phyloP scores from a whole-genome alignment of 1,140 invertebrate species.

The Cyphomyrmex costatus region DNA sequence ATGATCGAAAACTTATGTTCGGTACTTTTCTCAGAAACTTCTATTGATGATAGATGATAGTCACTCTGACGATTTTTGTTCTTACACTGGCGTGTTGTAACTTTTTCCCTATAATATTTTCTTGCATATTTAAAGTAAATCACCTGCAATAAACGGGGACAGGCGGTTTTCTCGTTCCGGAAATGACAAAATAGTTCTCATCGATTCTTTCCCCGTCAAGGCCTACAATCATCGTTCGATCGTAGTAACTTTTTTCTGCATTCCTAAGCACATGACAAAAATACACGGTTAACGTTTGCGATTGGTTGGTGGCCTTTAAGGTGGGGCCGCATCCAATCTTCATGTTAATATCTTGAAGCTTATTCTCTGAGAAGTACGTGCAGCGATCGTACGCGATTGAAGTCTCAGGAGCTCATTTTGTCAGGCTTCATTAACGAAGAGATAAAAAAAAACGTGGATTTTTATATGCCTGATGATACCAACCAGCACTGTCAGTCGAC shows the following conservation, averaged over 20 bases:
- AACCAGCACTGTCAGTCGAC: slow-evolving; percentile 22
- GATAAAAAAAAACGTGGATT: background rate
- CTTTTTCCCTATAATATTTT: slow-evolving; percentile 3
- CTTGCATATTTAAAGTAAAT: slow-evolving; percentile 63
- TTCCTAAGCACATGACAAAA: slow-evolving; percentile 28
- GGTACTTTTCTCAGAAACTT: slow-evolving; percentile 11
- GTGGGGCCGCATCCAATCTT: slow-evolving; percentile 10
- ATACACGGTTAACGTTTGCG: slow-evolving; percentile 22
- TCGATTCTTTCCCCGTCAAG: slow-evolving; percentile 27
- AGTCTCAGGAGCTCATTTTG: background rate
- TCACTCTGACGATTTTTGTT: slow-evolving; percentile 1
- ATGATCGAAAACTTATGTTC: background rate
- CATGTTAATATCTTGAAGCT: slow-evolving; percentile 32
- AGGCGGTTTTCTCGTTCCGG: slow-evolving; percentile 7
- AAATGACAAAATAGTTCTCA: slow-evolving; percentile 13
- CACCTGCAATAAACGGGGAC: background rate
- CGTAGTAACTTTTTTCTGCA: slow-evolving; percentile 43
- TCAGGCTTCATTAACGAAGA: background rate
- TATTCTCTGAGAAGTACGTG: background rate
- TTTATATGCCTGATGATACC: slow-evolving; percentile 5
- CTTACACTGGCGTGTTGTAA: background rate
- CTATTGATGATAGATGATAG: background rate
- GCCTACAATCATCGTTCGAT: slow-evolving; percentile 48
- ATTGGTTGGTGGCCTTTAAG: slow-evolving; percentile 15
- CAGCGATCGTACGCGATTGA: background rate